phyloP scores from a whole-genome alignment of 2,888 invertebrate species.

The Leucophora obtusa region DNA sequence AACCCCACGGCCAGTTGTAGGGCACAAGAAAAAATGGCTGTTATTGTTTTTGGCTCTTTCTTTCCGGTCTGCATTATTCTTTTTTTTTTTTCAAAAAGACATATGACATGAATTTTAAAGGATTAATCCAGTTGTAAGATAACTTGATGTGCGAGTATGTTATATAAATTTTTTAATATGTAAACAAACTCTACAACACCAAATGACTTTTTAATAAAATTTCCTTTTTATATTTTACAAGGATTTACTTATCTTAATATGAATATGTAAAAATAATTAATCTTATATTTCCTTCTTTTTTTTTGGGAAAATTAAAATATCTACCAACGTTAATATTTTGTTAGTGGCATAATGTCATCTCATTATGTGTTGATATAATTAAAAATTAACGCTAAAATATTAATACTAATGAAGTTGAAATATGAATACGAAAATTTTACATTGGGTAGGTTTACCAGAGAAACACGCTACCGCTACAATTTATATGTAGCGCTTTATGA shows the following conservation, averaged over 20 bases:
- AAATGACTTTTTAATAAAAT: conserved; percentile 25
- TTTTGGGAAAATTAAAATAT: conserved; percentile 1
- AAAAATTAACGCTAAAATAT: conserved; percentile 31
- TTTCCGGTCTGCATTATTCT: conserved; percentile 2
- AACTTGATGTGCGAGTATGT: conserved; percentile 36
- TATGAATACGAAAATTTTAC: too few species aligned
- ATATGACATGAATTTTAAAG: conserved; percentile 56
- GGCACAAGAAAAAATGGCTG: not conserved
- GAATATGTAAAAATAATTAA: conserved; percentile 47
- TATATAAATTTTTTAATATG: not conserved
- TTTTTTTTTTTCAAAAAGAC: not conserved
- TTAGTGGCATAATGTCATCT: conserved; percentile 15
- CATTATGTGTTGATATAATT: conserved; percentile 29
- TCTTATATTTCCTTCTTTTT: conserved; percentile 33
- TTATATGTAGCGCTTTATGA: too few species aligned
- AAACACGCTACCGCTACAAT: too few species aligned
- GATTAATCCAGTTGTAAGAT: conserved; percentile 48
- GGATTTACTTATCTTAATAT: conserved; percentile 34
- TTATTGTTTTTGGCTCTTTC: conserved; percentile 30
- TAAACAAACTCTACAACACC: too few species aligned
- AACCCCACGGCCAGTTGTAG: too few species aligned
- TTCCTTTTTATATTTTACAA: conserved; percentile 46
- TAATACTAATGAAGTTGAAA: too few species aligned
- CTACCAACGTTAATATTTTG: not conserved
- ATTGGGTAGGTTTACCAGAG: too few species aligned